These are phyloP conservation scores for Coluber constrictor DNA, from an alignment of 2,797 vertebrate species.

Conservation along the genomic window DNA sequence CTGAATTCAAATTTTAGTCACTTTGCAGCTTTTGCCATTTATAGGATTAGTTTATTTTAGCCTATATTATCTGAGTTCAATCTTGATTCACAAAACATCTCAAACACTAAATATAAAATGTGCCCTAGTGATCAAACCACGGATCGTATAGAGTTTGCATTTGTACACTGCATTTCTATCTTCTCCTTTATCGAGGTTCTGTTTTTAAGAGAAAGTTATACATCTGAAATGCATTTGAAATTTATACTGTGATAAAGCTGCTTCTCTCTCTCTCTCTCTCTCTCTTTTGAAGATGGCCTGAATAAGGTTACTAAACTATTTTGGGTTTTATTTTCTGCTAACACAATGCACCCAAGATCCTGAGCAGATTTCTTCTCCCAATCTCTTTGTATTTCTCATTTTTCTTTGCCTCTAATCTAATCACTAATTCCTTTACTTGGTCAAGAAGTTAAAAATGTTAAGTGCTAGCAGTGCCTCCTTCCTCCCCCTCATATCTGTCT, in stretches of 20 bases:
- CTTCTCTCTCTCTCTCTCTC: not conserved
- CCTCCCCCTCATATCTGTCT: slow-evolving; percentile 76
- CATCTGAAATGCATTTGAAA: slow-evolving; percentile 52
- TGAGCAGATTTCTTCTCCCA: slow-evolving; percentile 22
- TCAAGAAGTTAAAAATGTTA: slow-evolving; percentile 78
- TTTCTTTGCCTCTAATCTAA: slow-evolving; percentile 73
- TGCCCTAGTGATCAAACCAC: slow-evolving; percentile 39
- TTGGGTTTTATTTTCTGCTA: slow-evolving; percentile 48
- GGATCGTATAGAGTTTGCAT: slow-evolving; percentile 54
- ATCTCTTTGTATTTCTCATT: slow-evolving; percentile 47
- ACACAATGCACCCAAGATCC: slow-evolving; percentile 34
- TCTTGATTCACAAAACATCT: not conserved
- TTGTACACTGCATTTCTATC: slow-evolving; percentile 50
- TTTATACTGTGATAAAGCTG: slow-evolving; percentile 36
- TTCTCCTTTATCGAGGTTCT: slow-evolving; percentile 43
- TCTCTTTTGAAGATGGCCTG: not conserved
- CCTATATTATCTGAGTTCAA: not conserved
- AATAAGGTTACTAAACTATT: not conserved
- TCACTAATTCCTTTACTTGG: slow-evolving; percentile 70
- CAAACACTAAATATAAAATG: slow-evolving; percentile 41
- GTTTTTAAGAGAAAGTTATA: slow-evolving; percentile 42
- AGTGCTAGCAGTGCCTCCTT: slow-evolving; percentile 71
- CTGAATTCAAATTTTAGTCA: slow-evolving; percentile 42
- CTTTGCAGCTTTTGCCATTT: slow-evolving; percentile 37
- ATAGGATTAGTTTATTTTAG: slow-evolving; percentile 23